A percentile compares a stretch with the other conserved stretches of the same genome.
Conservation (phyloP, 2,797 vertebrate genomes). For the Thamnophis elegans region DNA sequence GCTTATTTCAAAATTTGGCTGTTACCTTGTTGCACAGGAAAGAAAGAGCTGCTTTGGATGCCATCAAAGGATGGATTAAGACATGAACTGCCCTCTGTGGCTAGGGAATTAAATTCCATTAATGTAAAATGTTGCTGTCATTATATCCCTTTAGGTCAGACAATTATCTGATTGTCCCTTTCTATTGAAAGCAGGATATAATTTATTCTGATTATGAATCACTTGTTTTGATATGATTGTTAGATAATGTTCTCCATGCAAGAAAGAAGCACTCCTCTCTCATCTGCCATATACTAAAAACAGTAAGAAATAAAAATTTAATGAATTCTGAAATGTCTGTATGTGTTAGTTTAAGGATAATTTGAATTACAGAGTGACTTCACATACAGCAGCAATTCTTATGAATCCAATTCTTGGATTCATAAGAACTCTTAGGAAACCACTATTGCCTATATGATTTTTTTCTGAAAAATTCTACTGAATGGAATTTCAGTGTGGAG, state of each 20-base stretch:
- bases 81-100: neutral
- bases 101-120: neutral
- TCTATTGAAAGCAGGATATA: neutral
- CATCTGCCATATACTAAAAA: neutral
- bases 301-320: neutral
- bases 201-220: neutral
- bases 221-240: neutral
- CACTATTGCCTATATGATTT: neutral
- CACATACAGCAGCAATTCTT: neutral
- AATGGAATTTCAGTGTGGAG: neutral
- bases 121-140: neutral
- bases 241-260: neutral
- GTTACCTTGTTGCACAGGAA: neutral
- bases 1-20: neutral
- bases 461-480: neutral
- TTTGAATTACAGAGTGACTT: neutral
- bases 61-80: neutral
- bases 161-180: constrained; percentile 7
- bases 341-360: neutral
- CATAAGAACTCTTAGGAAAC: neutral
- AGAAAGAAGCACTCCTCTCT: neutral
- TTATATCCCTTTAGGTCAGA: neutral
- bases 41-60: neutral
- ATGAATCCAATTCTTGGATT: neutral
- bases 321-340: rapidly evolving